Evolutionary conservation across 2,888 invertebrate genomes (phyloP).

Genomic region (Tipula helvola): DNA sequence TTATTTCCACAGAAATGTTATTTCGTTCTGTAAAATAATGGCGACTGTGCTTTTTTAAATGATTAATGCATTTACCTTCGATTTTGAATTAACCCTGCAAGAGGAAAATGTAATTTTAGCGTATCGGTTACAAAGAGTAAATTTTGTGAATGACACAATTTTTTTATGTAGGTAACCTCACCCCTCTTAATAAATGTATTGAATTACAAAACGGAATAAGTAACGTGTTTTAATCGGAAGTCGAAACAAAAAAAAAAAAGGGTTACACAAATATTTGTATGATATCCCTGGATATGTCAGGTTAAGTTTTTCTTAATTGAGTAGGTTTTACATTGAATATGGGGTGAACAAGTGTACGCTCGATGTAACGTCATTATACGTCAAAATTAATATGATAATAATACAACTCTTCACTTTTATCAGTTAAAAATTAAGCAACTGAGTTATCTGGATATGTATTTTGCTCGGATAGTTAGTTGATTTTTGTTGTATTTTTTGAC

Average conservation of each 20-base stretch:
- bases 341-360: not conserved
- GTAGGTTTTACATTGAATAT: not conserved
- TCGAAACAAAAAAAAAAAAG: not conserved
- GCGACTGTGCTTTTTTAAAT: not conserved
- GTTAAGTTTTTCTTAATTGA: not conserved
- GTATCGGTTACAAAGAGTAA: not conserved
- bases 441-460: no score
- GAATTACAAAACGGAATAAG: not conserved
- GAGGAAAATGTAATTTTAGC: not conserved
- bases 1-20: not conserved
- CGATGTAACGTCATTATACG: no score
- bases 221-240: not conserved
- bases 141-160: not conserved
- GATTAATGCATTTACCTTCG: not conserved
- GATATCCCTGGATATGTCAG: not conserved
- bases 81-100: not conserved
- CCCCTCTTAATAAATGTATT: not conserved
- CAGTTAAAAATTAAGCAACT: no score
- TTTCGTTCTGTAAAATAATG: not conserved
- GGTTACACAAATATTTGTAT: not conserved
- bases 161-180: not conserved
- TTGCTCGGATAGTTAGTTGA: no score
- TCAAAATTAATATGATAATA: no score
- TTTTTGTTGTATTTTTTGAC: no score
- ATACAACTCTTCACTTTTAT: no score